These are phyloP conservation scores for Drosophila dunni DNA, from an alignment of 1,140 invertebrate species.

Conservation along the genomic window DNA sequence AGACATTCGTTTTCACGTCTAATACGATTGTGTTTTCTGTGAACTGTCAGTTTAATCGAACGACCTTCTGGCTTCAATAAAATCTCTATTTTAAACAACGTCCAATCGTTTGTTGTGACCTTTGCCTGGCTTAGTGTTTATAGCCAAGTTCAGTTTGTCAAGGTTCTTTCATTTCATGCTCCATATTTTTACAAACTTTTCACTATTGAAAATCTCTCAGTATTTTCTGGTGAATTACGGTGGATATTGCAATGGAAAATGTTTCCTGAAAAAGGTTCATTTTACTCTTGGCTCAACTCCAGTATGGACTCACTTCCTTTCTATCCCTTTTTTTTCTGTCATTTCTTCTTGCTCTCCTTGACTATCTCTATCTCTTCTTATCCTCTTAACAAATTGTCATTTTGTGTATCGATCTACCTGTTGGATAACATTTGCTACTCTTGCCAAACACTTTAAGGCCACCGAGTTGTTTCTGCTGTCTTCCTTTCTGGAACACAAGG, in stretches of 20 bases:
- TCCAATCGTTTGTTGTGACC: slow-evolving; percentile 4
- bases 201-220: not conserved
- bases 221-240: slow-evolving; percentile 6
- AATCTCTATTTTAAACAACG: slow-evolving; percentile 11
- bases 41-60: slow-evolving; percentile 90
- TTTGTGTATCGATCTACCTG: slow-evolving; percentile 34
- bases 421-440: slow-evolving; percentile 3
- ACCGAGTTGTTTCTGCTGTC: not conserved
- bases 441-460: not conserved
- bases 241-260: not conserved
- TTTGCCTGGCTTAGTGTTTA: not conserved
- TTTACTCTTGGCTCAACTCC: slow-evolving; percentile 6
- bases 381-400: slow-evolving; percentile 8
- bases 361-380: not conserved
- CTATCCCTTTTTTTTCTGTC: not conserved
- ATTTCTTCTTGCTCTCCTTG: not conserved
- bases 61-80: slow-evolving; percentile 74
- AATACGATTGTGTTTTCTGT: slow-evolving; percentile 88
- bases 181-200: not conserved
- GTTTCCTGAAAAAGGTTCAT: not conserved
- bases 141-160: slow-evolving; percentile 4
- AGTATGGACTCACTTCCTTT: not conserved
- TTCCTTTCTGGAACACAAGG: slow-evolving; percentile 11
- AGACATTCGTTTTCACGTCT: slow-evolving; percentile 86
- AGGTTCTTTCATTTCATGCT: not conserved